These are phyloP conservation scores for Hylaeus volcanicus DNA, from an alignment of 1,140 invertebrate genomes.

Conservation along the genomic window DNA sequence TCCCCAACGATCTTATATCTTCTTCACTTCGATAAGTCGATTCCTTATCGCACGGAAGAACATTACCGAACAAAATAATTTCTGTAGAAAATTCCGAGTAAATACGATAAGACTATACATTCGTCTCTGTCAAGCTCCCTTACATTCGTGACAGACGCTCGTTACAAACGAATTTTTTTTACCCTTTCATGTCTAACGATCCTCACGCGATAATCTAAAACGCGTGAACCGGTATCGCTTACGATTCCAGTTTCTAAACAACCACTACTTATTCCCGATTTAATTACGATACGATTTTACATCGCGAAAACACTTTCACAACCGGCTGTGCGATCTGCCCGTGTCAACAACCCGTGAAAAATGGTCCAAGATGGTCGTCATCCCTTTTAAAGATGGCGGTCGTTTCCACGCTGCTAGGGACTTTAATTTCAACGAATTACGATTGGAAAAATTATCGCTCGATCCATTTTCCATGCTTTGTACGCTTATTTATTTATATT, in stretches of 20 bases:
- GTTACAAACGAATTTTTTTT: slow-evolving; percentile 48
- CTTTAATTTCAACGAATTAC: slow-evolving; percentile 24
- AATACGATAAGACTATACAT: slow-evolving; percentile 26
- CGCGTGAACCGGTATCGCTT: slow-evolving; percentile 6
- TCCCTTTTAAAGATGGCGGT: slow-evolving; percentile 65
- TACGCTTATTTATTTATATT: neutral
- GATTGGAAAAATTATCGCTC: neutral
- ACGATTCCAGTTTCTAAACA: slow-evolving; percentile 33
- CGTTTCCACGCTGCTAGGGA: slow-evolving; percentile 48
- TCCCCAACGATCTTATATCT: slow-evolving; percentile 20
- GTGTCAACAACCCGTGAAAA: slow-evolving; percentile 73
- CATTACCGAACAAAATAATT: slow-evolving; percentile 6
- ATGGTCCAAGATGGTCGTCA: slow-evolving; percentile 70
- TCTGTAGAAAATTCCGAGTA: slow-evolving; percentile 1
- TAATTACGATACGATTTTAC: slow-evolving; percentile 52
- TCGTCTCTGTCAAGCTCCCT: slow-evolving; percentile 48
- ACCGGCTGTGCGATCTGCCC: slow-evolving; percentile 69
- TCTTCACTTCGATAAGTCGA: neutral
- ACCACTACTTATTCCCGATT: slow-evolving; percentile 39
- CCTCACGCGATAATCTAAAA: slow-evolving; percentile 9
- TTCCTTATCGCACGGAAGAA: slow-evolving; percentile 10
- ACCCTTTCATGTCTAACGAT: slow-evolving; percentile 19
- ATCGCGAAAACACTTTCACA: slow-evolving; percentile 69
- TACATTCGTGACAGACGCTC: slow-evolving; percentile 55
- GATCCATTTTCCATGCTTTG: neutral